phyloP scores from a whole-genome alignment of 2,113 vertebrate species.

The Nycticorax nycticorax region DNA sequence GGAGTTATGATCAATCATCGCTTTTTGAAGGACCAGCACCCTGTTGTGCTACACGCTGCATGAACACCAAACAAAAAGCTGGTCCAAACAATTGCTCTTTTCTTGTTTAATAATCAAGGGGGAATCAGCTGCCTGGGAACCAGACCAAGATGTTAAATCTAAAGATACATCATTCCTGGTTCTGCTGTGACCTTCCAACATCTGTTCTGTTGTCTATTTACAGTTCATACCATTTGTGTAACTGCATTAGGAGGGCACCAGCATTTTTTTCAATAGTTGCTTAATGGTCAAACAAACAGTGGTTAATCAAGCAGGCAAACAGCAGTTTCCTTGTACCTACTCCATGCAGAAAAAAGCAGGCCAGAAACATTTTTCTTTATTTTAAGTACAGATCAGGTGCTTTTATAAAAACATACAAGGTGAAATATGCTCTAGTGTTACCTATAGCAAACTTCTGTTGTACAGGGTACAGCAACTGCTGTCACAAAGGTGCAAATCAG shows the following conservation, averaged over 20 bases:
- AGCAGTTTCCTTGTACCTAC: not conserved
- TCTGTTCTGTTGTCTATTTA: not conserved
- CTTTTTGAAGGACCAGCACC: slow-evolving; percentile 15
- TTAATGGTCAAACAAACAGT: not conserved
- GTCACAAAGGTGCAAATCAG: not conserved
- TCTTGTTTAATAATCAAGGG: not conserved
- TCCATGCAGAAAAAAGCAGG: not conserved
- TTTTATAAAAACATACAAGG: not conserved
- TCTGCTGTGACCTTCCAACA: not conserved
- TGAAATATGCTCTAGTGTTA: not conserved
- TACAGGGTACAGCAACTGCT: accelerated
- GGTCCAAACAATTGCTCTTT: not conserved
- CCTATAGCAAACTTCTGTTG: not conserved
- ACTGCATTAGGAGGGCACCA: not conserved
- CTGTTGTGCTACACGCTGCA: not conserved
- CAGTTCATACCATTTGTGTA: not conserved
- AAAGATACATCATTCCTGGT: not conserved
- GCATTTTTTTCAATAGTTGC: not conserved
- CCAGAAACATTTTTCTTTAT: not conserved
- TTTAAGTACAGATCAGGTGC: not conserved
- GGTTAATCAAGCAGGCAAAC: not conserved
- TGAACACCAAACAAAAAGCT: not conserved
- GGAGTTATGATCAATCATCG: slow-evolving; percentile 23
- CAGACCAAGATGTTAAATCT: not conserved
- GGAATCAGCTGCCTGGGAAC: not conserved